Evolutionary conservation across 2,797 vertebrate species (phyloP), one percentile per base, ranked within the genome.

Genomic region (Malacoctenus gilli): DNA sequence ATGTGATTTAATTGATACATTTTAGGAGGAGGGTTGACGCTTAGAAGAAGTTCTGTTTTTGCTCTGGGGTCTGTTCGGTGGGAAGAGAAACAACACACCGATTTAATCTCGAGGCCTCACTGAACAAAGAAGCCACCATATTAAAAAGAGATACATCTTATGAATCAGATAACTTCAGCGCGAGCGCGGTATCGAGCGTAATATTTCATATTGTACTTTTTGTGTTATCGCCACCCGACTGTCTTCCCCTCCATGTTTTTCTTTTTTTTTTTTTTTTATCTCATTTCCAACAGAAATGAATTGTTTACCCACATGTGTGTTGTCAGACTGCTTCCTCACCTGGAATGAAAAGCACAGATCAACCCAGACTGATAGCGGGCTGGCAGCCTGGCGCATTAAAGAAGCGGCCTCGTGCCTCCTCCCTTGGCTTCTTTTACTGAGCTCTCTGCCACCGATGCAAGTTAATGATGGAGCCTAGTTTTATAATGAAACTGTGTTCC

Each of bases 211-310:
- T 43, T 46, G 20, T 59, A 10, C 48, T 19, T 54, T 72, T 38
- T 60, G 2, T 63, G 22, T 54, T 67, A 54, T 73, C 39, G 8
- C 11, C 36, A 8, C 20, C 15, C 31, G n/a, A n/a, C 28, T 53
- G 10, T 25, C 34, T 15, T 55, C 60, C 18, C n/a, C 11, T 46
- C 49, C 25, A 30, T 58, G 21, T 25, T 5, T 12, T n/a, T n/a
- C n/a, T n/a, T n/a, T n/a, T n/a, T n/a, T n/a, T n/a, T n/a, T 30
- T 48, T 40, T 40, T 67, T 31, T 51, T 41, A 47, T 67, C 32
- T 72, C 21, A 48, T 69, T 78, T 68, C 75, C 47, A 67, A 67
- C 35, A 64, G 62, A 79, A 66, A 42, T 57, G 0, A 38, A 30
- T 38, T 30, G 12, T 61, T 39, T 34, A 2, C n/a, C 7, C 10